phyloP scores from a whole-genome alignment of 2,113 vertebrate species.

The Bothrops jararaca region DNA sequence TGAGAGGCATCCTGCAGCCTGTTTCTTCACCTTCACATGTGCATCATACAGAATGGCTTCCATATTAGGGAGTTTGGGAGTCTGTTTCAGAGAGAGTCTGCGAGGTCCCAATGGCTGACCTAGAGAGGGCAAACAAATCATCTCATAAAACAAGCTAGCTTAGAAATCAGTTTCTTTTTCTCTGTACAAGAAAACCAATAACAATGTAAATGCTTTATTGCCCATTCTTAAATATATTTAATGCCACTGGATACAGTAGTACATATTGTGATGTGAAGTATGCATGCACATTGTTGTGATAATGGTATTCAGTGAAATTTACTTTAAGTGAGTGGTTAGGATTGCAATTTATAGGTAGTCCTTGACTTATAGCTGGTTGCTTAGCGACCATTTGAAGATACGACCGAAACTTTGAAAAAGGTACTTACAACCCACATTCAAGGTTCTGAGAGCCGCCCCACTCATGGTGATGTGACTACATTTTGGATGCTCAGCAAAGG shows the following conservation, averaged over 20 bases:
- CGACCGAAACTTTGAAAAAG: not conserved
- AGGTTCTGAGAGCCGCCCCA: not conserved
- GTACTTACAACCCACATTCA: not conserved
- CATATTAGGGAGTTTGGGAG: conserved; percentile 62
- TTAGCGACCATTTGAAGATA: not conserved
- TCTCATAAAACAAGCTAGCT: not conserved
- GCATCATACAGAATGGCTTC: conserved; percentile 71
- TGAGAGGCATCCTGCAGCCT: conserved; percentile 75
- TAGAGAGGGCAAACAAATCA: conserved; percentile 44
- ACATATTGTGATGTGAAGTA: not conserved
- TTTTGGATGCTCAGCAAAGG: not conserved
- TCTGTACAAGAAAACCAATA: not conserved
- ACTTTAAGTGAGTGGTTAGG: not conserved
- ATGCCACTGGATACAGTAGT: not conserved
- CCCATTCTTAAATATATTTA: not conserved
- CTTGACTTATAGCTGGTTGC: no score
- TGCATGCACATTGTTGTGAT: not conserved
- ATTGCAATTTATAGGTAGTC: not conserved
- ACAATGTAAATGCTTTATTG: not conserved
- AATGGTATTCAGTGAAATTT: not conserved
- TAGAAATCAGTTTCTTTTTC: not conserved
- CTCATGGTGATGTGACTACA: not conserved
- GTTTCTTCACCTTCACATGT: conserved; percentile 64
- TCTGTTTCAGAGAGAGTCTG: conserved; percentile 67
- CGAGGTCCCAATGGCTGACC: conserved; percentile 69